Base-by-base conservation (phyloP, 2,888 invertebrate genomes). In the Ashinkailepas kermadecensis region DNA sequence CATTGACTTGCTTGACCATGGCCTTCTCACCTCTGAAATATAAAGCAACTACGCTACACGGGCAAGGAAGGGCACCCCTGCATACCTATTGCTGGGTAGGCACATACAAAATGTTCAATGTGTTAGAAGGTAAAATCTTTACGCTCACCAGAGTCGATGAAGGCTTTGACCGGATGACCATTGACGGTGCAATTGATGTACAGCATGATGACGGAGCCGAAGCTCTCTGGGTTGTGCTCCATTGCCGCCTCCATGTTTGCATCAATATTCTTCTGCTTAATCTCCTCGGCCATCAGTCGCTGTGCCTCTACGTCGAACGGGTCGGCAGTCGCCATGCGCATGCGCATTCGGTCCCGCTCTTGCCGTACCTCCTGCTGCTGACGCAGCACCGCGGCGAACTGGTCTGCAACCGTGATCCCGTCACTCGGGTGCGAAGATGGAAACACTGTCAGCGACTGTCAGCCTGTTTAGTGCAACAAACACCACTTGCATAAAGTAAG, bases 201-300 rank as follows among this genome's bases (percentile, higher is more conserved):
- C 85, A 99, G 90, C 99, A 99, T 99, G 80, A 95, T 94, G 78
- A 99, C 98, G 62, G 96, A 95, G 82, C 97, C 99, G 88, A 99
- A 99, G 78, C 95, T 96, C 89, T 99, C 99, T 0, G 99, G 99
- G 88, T 97, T 96, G 87, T 96, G 96, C 87, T 99, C 99, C 92
- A 99, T 96, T 0, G 99, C 99, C 0, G 96, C 96, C 87, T 98
- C 96, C 97, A 99, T 98, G 86, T 98, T 98, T 0, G 96, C 95
- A 88, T 98, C 96, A 84, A 99, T 96, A 88, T 99, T 99, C 87
- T 97, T 95, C 86, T 94, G 95, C 85, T 94, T 91, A 84, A 99
- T 99, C 89, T 97, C 96, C 87, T 97, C 97, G 8, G 97, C 97
- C 85, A 99, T 98, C 86, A 96, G 90, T 83, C 94, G 91, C 88